phyloP scores from a whole-genome alignment of 2,888 invertebrate species.

The Seladonia tumulorum region DNA sequence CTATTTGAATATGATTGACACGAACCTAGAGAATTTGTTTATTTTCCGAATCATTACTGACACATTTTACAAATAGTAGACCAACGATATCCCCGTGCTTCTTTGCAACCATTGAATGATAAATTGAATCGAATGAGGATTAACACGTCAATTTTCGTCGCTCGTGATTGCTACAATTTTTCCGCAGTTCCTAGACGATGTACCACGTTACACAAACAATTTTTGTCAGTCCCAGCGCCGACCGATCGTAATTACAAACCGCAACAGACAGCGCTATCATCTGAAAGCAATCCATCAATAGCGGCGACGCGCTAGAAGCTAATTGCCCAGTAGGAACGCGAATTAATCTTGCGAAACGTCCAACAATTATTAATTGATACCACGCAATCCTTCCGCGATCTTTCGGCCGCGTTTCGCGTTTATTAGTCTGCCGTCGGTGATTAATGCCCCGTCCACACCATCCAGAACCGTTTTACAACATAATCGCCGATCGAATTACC shows the following conservation, averaged over 20 bases:
- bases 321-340: constrained; percentile 48
- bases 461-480: not conserved
- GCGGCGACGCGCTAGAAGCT: constrained; percentile 30
- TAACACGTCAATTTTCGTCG: not conserved
- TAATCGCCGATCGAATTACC: not conserved
- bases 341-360: constrained; percentile 48
- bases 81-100: not conserved
- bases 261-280: not conserved
- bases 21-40: no score
- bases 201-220: not conserved
- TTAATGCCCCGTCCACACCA: constrained; percentile 6
- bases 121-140: not conserved
- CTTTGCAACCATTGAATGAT: not conserved
- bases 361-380: constrained; percentile 36
- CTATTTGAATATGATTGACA: no score
- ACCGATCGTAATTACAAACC: not conserved
- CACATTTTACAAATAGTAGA: not conserved
- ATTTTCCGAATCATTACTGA: not conserved
- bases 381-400: constrained; percentile 26
- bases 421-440: constrained; percentile 15
- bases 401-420: constrained; percentile 28
- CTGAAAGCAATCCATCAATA: constrained; percentile 33
- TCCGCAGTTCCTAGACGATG: not conserved
- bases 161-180: not conserved
- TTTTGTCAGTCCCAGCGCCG: not conserved